phyloP scores from a whole-genome alignment of 2,797 vertebrate genomes.

The Garrulus glandarius region DNA sequence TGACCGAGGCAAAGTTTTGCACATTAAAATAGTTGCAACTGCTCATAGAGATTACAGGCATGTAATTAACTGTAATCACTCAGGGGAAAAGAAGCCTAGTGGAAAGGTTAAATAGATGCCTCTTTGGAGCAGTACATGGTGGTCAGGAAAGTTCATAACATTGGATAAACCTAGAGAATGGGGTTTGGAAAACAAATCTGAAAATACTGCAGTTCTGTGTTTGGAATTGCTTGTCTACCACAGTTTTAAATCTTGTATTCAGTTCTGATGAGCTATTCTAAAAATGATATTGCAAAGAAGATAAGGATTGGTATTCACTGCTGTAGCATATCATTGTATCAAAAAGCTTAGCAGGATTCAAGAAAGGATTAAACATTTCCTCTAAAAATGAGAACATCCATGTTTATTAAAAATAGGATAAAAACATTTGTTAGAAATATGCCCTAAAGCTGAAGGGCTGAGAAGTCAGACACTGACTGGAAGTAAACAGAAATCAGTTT shows the following conservation, averaged over 20 bases:
- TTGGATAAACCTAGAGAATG: neutral
- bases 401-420: neutral
- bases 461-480: neutral
- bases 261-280: neutral
- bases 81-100: neutral
- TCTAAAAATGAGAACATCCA: constrained; percentile 4
- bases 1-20: neutral
- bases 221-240: neutral
- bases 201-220: neutral
- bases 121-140: neutral
- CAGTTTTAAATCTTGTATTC: neutral
- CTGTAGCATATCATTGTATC: neutral
- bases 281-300: neutral
- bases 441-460: neutral
- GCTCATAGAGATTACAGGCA: neutral
- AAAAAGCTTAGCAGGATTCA: constrained; percentile 36
- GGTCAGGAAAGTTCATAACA: neutral
- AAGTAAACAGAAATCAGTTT: neutral
- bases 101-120: neutral
- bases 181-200: neutral
- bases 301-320: neutral
- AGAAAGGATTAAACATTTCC: constrained; percentile 20
- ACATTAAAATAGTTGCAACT: neutral
- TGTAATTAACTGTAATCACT: constrained; percentile 18
- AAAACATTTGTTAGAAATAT: neutral